These are phyloP conservation scores for Fragum sueziense DNA, from an alignment of 2,888 invertebrate species.

Conservation along the genomic window DNA sequence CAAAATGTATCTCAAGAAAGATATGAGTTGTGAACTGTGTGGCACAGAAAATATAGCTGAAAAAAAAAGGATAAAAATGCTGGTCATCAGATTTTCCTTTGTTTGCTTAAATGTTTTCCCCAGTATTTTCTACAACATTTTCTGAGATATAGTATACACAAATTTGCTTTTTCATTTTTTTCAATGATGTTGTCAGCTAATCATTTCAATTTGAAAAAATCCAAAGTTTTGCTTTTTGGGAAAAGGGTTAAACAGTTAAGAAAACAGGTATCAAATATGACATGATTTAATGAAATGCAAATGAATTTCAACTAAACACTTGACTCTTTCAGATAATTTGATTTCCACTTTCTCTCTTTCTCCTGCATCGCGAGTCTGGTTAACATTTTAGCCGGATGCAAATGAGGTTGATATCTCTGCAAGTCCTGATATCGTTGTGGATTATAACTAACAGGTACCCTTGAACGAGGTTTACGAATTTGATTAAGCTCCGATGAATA, in stretches of 20 bases:
- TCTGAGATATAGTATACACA: no score
- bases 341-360: slow-evolving; percentile 39
- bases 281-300: neutral
- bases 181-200: neutral
- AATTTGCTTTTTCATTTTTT: neutral
- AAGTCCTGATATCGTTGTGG: slow-evolving; percentile 49
- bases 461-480: slow-evolving; percentile 43
- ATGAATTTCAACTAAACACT: slow-evolving; percentile 38
- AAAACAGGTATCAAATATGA: neutral
- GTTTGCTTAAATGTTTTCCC: neutral
- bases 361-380: slow-evolving; percentile 46
- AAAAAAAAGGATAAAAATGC: no score
- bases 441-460: slow-evolving; percentile 52
- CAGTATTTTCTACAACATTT: no score
- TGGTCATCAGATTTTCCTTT: neutral
- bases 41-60: no score
- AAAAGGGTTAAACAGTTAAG: neutral
- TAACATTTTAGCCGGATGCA: slow-evolving; percentile 50
- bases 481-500: neutral
- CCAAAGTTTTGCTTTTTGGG: no score
- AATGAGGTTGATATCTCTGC: slow-evolving; percentile 52
- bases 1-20: no score
- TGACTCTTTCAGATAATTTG: slow-evolving; percentile 52
- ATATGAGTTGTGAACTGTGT: no score
- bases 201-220: neutral